Percentiles rank a stretch among this genome's conserved stretches.
Conservation (phyloP, 2,888 invertebrate species). For the Podotricha telesiphe region DNA sequence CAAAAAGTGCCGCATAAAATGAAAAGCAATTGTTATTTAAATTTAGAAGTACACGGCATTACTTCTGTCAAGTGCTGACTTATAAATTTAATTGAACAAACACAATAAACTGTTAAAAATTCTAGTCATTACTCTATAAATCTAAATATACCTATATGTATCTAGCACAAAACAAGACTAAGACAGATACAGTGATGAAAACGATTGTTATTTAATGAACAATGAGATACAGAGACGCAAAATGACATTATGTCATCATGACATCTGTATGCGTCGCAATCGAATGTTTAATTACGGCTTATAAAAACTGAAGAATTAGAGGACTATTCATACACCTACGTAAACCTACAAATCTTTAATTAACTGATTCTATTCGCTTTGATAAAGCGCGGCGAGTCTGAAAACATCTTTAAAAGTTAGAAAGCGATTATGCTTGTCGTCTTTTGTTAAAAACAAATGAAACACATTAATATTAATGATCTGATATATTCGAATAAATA, state of each 20-base stretch:
- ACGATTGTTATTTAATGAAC: neutral
- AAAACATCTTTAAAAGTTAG: constrained; percentile 18
- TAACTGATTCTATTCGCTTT: constrained; percentile 19
- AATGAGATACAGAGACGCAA: neutral
- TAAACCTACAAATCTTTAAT: constrained; percentile 15
- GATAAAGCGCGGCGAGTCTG: constrained; percentile 14
- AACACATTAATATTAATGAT: constrained; percentile 15
- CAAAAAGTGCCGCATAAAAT: no score
- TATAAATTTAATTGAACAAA: no score
- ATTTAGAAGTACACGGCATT: no score
- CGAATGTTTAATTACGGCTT: constrained; percentile 31
- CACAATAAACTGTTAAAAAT: no score
- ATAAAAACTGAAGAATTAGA: constrained; percentile 36
- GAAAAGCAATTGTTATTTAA: no score
- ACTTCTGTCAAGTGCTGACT: no score
- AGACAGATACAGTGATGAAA: no score
- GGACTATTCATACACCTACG: constrained; percentile 26
- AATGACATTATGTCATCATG: neutral
- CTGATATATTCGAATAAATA: neutral
- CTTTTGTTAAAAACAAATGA: constrained; percentile 21
- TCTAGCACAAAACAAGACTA: no score
- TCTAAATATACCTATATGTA: no score
- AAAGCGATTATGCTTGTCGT: constrained; percentile 31
- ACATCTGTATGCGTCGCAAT: constrained; percentile 18
- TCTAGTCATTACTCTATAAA: no score